Base-by-base conservation (phyloP, 2,888 invertebrate species). In the Papilio elwesi region DNA sequence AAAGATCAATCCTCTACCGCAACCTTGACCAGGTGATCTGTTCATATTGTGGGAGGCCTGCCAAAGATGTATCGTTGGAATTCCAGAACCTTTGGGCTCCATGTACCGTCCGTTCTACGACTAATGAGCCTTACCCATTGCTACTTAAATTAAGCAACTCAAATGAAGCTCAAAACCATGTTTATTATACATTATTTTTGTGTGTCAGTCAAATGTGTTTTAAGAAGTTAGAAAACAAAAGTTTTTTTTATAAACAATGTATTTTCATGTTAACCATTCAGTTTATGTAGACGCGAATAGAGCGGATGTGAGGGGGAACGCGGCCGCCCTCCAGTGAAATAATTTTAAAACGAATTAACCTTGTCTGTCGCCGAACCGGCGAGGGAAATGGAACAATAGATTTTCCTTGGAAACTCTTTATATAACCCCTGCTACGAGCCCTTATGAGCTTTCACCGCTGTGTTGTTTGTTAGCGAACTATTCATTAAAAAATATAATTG, bases 301-400 rank as follows among this genome's bases (percentile, higher is more conserved):
- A 59, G 6, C 63, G 70, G 63, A 70, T 70, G 70, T 53, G 52
- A 63, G 43, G 70, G 63, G 52, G 52, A 53, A 9, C 62, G 26
- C 38, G 49, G 43, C 52, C 63, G 62, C 70, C 62, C 70, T 63
- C 53, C 53, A 76, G 77, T 76, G 90, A 91, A 91, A 91, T 91
- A 91, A 91, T 91, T 91, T 89, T 85, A 87, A 86, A 91, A 91
- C 90, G 90, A 91, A 91, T 90, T 78, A 89, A 90, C 86, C 90
- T 85, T 78, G 70, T 70, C 86, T 88, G 90, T 90, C 89, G 85
- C 82, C 83, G 81, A 87, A 87, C 86, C 88, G 88, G 86, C 84
- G 85, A 86, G 82, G 83, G 84, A 80, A 83, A 85, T 87, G 84
- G 89, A 90, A 90, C 90, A 89, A 87, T 88, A 90, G 91, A 92